Evolutionary conservation across 1,140 invertebrate species (phyloP), one percentile per base, ranked within the genome.

Genomic region (Scylla paramamosain): DNA sequence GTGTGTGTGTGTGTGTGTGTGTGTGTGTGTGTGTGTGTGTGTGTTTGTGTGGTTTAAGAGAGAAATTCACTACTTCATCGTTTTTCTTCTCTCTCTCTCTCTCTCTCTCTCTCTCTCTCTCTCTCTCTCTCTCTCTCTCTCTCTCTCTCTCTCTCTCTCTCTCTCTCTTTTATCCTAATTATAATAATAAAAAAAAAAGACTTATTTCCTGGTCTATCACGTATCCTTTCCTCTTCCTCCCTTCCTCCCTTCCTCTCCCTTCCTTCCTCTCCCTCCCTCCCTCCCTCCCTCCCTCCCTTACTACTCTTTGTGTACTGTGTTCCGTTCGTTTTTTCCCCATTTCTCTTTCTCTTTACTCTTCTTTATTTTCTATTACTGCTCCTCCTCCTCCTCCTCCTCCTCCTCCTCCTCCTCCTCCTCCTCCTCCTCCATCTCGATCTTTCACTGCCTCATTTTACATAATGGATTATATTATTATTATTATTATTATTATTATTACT

Each of bases 1-100:
- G 84, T 86, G 84, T 86, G 84, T 86, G 84, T 86, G 84, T 86
- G 84, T 86, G 84, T 86, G 84, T 86, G 84, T 86, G 84, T 86
- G 84, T 86, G 84, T 86, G 84, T 86, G 84, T 86, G 84, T 86
- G 84, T 86, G 84, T 86, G 84, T 86, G 12, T 86, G 84, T 86
- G 39, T 86, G 84, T n/a, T n/a, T 86, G 14, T 7, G 12, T 86
- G n/a, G 52, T 59, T 12, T 59, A 59, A 59, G 52, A 59, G 88
- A 1, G 7, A 28, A 28, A 59, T 14, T 46, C 45, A 14, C 39
- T 25, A 10, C 52, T 4, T 91, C 90, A 52, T 88, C 86, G n/a
- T 28, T 88, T 28, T 88, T 29, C 32, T 29, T 88, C 86, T 88
- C 86, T 88, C 86, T 88, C 86, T 88, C 86, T 88, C 86, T 88